Evolutionary conservation across 1,140 invertebrate genomes (phyloP).

Genomic region (Achroia grisella): DNA sequence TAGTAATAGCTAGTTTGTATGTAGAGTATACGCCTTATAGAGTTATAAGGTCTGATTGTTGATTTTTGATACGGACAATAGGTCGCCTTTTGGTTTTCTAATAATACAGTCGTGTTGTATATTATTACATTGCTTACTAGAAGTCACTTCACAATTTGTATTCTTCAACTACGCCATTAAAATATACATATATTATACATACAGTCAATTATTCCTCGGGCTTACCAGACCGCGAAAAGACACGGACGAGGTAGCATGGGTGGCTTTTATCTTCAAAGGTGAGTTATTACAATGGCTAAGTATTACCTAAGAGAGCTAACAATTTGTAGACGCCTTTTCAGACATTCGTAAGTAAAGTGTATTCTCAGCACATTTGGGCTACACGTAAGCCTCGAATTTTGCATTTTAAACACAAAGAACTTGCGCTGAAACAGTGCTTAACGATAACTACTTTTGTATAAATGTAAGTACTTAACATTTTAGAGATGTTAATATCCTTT

Average conservation of each 20-base stretch:
- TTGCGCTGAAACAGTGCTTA: neutral
- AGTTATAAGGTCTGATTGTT: too few species aligned
- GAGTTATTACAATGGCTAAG: constrained; percentile 30
- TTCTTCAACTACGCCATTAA: too few species aligned
- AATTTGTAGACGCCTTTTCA: constrained; percentile 21
- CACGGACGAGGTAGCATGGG: constrained; percentile 22
- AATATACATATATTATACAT: neutral
- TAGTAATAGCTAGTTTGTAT: too few species aligned
- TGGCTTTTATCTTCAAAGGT: constrained; percentile 41
- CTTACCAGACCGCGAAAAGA: constrained; percentile 33
- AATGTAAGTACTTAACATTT: neutral
- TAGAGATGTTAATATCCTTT: neutral
- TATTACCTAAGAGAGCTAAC: constrained; percentile 27
- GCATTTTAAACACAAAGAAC: constrained; percentile 3
- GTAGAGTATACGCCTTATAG: too few species aligned
- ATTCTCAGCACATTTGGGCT: constrained; percentile 13
- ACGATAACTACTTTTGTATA: constrained; percentile 1
- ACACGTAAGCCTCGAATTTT: constrained; percentile 5
- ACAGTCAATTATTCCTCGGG: constrained; percentile 4
- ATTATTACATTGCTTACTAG: too few species aligned
- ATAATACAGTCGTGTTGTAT: too few species aligned
- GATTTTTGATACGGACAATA: too few species aligned
- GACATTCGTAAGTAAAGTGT: constrained; percentile 27
- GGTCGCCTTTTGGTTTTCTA: too few species aligned
- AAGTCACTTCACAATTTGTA: too few species aligned